A percentile compares a stretch with the other conserved stretches of the same genome.
phyloP scores from a whole-genome alignment of 2,888 invertebrate species.

The Halictus ligatus region DNA sequence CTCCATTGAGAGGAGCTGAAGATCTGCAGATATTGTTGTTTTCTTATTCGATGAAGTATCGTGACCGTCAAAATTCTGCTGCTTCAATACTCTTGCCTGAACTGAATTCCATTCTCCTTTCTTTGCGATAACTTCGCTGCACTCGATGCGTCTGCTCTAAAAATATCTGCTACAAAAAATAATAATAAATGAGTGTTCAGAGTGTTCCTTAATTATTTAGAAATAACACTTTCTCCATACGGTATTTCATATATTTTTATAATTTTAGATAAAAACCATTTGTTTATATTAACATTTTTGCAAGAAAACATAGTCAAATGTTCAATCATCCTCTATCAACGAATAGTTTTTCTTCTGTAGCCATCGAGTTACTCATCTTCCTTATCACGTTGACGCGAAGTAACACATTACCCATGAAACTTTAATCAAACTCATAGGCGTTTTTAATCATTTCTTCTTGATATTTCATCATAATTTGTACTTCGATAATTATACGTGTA shows the following conservation, averaged over 20 bases:
- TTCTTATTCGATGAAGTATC: background rate
- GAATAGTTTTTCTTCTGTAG: background rate
- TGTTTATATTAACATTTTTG: background rate
- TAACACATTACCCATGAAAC: background rate
- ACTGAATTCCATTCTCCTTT: background rate
- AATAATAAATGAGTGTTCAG: background rate
- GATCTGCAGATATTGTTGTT: constrained; percentile 10
- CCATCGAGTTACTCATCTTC: background rate
- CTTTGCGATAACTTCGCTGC: no score
- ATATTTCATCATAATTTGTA: constrained; percentile 19
- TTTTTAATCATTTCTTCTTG: background rate
- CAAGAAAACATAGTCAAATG: no score
- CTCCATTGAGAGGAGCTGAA: constrained; percentile 41
- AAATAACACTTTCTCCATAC: background rate
- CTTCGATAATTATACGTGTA: background rate
- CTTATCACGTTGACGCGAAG: background rate
- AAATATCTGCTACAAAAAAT: no score
- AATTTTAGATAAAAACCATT: background rate
- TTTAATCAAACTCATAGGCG: background rate
- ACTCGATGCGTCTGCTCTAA: background rate
- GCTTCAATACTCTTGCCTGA: constrained; percentile 1
- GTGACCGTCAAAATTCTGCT: background rate
- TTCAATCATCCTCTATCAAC: background rate
- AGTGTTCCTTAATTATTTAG: background rate
- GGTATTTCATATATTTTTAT: background rate